A percentile compares a stretch with the other conserved stretches of the same genome.
phyloP scores from a whole-genome alignment of 1,140 invertebrate species.

The Odontomachus brunneus region DNA sequence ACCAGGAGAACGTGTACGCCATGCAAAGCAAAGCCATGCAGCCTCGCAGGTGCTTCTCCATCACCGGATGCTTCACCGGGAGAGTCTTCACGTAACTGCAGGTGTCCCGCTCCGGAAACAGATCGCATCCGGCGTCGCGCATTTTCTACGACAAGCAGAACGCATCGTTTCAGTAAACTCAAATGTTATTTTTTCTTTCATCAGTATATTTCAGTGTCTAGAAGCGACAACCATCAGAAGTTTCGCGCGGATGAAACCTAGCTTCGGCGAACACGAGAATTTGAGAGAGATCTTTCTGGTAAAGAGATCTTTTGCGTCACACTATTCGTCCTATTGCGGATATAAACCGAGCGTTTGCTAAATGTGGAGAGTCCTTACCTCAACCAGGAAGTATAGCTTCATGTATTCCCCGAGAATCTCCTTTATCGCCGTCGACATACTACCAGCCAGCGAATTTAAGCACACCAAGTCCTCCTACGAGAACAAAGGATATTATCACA shows the following conservation, averaged over 20 bases:
- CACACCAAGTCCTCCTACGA: slow-evolving; percentile 86
- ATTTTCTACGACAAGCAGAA: slow-evolving; percentile 86
- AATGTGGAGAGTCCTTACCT: slow-evolving; percentile 79
- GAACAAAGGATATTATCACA: background rate
- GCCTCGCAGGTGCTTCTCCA: slow-evolving; percentile 92
- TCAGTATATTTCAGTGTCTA: slow-evolving; percentile 7
- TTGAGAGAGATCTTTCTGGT: background rate
- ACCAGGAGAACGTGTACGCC: slow-evolving; percentile 94
- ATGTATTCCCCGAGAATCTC: slow-evolving; percentile 86
- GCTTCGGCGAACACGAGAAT: background rate
- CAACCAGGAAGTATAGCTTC: slow-evolving; percentile 85
- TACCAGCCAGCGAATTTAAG: slow-evolving; percentile 87
- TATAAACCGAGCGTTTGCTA: background rate
- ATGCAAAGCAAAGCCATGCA: slow-evolving; percentile 93
- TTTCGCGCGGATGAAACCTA: too few relatives aligned
- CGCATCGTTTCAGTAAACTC: background rate
- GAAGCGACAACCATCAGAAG: slow-evolving; percentile 35
- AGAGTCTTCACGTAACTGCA: slow-evolving; percentile 92
- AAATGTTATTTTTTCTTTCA: background rate
- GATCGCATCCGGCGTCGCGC: slow-evolving; percentile 91
- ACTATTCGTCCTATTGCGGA: too few relatives aligned
- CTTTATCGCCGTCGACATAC: slow-evolving; percentile 85
- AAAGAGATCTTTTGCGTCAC: too few relatives aligned
- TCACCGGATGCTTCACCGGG: slow-evolving; percentile 90
- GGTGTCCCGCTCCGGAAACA: slow-evolving; percentile 95